These are phyloP conservation scores for Epiblema foenella DNA, from an alignment of 2,888 invertebrate species.

Conservation along the genomic window DNA sequence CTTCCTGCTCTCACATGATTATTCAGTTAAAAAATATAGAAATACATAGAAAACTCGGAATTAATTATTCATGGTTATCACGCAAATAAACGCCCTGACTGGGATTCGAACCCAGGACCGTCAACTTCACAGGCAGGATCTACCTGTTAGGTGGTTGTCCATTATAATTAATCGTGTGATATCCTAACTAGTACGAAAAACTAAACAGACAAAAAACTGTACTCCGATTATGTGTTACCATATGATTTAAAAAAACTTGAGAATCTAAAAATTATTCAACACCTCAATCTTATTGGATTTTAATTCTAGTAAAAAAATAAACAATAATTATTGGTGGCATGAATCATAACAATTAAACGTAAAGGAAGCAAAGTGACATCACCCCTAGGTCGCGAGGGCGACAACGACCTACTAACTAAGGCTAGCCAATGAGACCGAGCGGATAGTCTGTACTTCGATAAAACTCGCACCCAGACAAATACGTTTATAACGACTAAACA, in stretches of 20 bases:
- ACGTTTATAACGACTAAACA: not conserved
- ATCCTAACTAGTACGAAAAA: conserved; percentile 10
- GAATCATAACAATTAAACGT: conserved; percentile 36
- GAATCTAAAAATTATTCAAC: not conserved
- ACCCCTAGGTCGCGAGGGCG: conserved; percentile 28
- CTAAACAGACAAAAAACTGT: not conserved
- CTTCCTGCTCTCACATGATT: no score
- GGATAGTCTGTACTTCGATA: conserved; percentile 13
- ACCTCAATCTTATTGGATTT: conserved; percentile 12
- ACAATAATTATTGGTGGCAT: conserved; percentile 4
- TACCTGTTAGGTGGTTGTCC: no score
- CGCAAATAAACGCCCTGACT: no score
- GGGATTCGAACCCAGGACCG: no score
- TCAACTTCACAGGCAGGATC: no score
- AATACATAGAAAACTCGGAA: no score
- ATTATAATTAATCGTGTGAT: not conserved
- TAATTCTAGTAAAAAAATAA: conserved; percentile 8
- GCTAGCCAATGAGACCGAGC: conserved; percentile 17
- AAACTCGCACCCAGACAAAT: conserved; percentile 1
- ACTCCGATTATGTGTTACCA: not conserved
- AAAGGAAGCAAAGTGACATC: conserved; percentile 36
- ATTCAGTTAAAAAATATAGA: no score
- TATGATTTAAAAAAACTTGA: not conserved
- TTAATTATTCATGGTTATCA: no score
- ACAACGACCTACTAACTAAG: conserved; percentile 14